Evolutionary conservation across 2,888 invertebrate species (phyloP).

Genomic region (Celastrina argiolus): DNA sequence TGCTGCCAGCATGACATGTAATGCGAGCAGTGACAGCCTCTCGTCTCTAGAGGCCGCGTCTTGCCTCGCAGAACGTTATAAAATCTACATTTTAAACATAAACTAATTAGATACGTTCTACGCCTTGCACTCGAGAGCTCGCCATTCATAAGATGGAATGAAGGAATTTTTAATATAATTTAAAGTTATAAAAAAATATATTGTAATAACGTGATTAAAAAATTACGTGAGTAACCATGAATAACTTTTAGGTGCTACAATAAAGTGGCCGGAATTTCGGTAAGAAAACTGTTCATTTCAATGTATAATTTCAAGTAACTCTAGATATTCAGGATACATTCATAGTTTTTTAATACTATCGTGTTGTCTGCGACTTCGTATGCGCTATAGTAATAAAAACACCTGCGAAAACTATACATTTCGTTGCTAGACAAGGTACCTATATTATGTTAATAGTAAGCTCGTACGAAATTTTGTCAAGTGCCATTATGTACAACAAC

Average conservation of each 20-base stretch:
- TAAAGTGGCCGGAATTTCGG: background rate
- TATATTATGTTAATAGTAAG: too few species aligned
- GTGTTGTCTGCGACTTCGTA: too few species aligned
- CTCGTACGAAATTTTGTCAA: too few species aligned
- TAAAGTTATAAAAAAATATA: background rate
- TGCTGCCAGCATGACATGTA: background rate
- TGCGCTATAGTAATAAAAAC: too few species aligned
- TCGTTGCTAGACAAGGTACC: too few species aligned
- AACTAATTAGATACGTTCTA: background rate
- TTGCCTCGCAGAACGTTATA: background rate
- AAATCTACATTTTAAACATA: background rate
- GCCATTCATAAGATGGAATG: background rate
- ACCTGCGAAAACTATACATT: too few species aligned
- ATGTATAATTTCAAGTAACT: background rate
- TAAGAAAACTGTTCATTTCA: background rate
- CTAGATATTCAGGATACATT: too few species aligned
- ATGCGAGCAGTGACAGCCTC: background rate
- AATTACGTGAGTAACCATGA: background rate
- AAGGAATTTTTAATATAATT: background rate
- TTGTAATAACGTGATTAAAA: background rate
- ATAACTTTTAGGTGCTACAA: background rate
- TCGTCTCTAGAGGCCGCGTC: background rate
- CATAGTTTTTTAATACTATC: too few species aligned
- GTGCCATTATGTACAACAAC: too few species aligned
- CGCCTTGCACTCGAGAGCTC: background rate